Evolutionary conservation across 2,113 vertebrate genomes (phyloP).

Genomic region (Campylomormyrus numenius): DNA sequence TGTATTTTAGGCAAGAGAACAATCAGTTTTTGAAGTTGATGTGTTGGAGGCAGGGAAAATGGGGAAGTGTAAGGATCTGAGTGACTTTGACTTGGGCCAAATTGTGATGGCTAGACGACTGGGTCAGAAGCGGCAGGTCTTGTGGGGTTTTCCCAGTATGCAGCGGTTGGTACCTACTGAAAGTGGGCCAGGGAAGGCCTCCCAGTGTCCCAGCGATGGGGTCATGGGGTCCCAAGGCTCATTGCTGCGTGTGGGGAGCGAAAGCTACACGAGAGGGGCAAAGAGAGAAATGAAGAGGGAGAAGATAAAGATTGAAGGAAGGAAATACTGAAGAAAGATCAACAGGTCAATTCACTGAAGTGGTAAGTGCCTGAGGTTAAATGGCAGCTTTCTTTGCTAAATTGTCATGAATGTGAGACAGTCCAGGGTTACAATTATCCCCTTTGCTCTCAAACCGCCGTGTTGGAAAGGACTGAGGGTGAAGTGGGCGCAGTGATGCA

Average conservation of each 20-base stretch:
- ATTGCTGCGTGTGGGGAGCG: neutral
- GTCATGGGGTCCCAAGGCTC: neutral
- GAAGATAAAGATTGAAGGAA: neutral
- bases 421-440: neutral
- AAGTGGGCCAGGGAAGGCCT: neutral
- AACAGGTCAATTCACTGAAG: neutral
- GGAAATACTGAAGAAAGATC: neutral
- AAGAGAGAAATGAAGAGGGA: neutral
- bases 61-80: neutral
- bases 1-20: neutral
- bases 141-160: neutral
- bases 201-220: neutral
- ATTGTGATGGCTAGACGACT: neutral
- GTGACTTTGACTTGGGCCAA: neutral
- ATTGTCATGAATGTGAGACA: too few relatives aligned
- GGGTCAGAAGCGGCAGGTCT: neutral
- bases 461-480: neutral
- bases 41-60: neutral
- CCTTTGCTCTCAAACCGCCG: neutral
- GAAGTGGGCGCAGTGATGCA: neutral
- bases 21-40: neutral
- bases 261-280: neutral
- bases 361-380: neutral
- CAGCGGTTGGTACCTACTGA: neutral
- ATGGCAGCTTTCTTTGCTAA: neutral